phyloP scores from a whole-genome alignment of 2,888 invertebrate genomes.

The Malacosoma neustria region DNA sequence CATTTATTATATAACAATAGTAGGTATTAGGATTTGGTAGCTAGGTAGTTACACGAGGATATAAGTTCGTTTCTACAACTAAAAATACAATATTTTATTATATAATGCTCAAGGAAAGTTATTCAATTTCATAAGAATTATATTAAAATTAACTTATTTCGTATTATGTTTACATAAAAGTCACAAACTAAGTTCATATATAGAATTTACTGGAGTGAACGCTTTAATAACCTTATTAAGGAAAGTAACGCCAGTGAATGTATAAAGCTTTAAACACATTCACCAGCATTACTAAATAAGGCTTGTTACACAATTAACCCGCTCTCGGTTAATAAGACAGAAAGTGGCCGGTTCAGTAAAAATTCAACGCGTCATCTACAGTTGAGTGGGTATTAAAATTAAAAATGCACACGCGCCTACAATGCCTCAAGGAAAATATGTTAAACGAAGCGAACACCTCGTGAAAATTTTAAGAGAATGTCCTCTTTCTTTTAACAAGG shows the following conservation, averaged over 20 bases:
- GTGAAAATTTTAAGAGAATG: constrained; percentile 40
- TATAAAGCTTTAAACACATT: not conserved
- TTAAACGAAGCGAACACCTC: constrained; percentile 32
- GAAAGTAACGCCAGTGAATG: too few relatives aligned
- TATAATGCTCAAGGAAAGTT: too few relatives aligned
- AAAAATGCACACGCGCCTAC: constrained; percentile 61
- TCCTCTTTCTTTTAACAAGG: constrained; percentile 22
- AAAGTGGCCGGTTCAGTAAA: constrained; percentile 57
- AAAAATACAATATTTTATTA: too few relatives aligned
- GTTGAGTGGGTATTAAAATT: constrained; percentile 58
- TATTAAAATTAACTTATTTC: too few relatives aligned
- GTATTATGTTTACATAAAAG: too few relatives aligned
- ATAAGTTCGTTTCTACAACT: too few relatives aligned
- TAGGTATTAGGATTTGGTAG: too few relatives aligned
- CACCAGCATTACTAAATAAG: constrained; percentile 14
- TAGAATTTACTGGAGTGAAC: too few relatives aligned
- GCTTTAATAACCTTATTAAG: not conserved
- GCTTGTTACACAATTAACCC: constrained; percentile 43
- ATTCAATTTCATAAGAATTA: too few relatives aligned
- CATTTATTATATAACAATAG: too few relatives aligned
- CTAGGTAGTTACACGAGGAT: too few relatives aligned
- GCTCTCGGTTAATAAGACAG: constrained; percentile 51
- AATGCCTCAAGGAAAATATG: constrained; percentile 62
- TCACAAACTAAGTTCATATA: too few relatives aligned
- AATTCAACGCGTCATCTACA: constrained; percentile 60